These are phyloP conservation scores for Halisarca cf. caerulea DNA, from an alignment of 37 sponge, comb jelly and placozoan species.

Conservation along the genomic window DNA sequence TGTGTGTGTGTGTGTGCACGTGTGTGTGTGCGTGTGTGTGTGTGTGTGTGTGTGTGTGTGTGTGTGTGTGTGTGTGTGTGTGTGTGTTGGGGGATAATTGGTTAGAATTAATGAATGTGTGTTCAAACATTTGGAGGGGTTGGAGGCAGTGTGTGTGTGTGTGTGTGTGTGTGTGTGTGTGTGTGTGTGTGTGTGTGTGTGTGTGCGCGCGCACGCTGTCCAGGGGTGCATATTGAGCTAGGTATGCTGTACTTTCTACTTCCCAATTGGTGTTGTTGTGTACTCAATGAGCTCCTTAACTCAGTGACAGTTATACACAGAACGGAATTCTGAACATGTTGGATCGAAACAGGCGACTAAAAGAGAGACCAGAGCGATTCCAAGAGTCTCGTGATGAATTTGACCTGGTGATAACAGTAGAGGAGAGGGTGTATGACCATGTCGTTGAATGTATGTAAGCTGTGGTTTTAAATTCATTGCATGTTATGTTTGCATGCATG, in stretches of 20 bases:
- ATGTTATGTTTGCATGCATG: too few species aligned
- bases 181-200: neutral
- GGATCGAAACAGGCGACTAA: conserved; percentile 95
- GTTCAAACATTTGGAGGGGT: too few species aligned
- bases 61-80: neutral
- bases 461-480: too few species aligned
- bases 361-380: conserved; percentile 87
- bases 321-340: conserved; percentile 98
- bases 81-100: too few species aligned
- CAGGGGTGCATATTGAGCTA: neutral
- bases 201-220: neutral
- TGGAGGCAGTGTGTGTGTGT: too few species aligned
- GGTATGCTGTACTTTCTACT: neutral
- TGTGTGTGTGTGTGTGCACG: neutral
- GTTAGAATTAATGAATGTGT: too few species aligned
- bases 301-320: conserved; percentile 87
- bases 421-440: conserved; percentile 93
- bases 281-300: neutral
- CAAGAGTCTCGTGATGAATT: conserved; percentile 80
- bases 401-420: conserved; percentile 90
- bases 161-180: neutral
- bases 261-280: neutral
- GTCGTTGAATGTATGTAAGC: conserved; percentile 88
- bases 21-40: neutral
- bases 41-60: neutral